Evolutionary conservation across 2,888 invertebrate genomes (phyloP), one percentile per base, ranked within the genome.

Genomic region (Pimpla rufipes): DNA sequence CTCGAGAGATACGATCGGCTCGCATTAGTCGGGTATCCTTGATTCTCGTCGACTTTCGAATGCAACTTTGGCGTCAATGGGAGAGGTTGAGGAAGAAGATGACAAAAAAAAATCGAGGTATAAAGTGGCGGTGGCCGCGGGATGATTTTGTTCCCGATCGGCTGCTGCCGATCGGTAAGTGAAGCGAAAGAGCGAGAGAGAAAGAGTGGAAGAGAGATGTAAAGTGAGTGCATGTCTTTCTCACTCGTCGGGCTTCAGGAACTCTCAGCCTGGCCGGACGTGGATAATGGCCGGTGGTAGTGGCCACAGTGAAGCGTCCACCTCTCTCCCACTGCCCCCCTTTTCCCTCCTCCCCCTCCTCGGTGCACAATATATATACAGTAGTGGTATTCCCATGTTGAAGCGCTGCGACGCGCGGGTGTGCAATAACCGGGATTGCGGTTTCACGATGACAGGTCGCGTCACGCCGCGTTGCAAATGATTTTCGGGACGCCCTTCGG

Each of bases 371-470:
- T 47, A 57, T 76, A 66, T n/a, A 57, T 35, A 62, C 55, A 40
- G n/a, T n/a, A n/a, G 66, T 16, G 18, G 42, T 64, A 81, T 79
- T 75, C 64, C 73, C 68, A 70, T 70, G 76, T 73, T 62, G 57
- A 77, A 79, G 79, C 84, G 86, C 88, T 85, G 67, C 78, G 50
- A 57, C 85, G 87, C 86, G 88, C 88, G 89, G 90, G 89, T 88
- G 89, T 88, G 88, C 90, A 91, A 90, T 90, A 90, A 90, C 89
- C 88, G 88, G 87, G 87, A 88, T 88, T 92, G 91, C 89, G 91
- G 91, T 91, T 91, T 90, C 88, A 82, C 89, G 89, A 90, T 92
- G 89, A 92, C 90, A 89, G 89, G 88, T 89, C 90, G 77, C 67
- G 90, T 91, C 90, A 90, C 88, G 88, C 88, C 88, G 90, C 88